Conservation (phyloP, 2,113 vertebrate species). For the Nipponia nippon region DNA sequence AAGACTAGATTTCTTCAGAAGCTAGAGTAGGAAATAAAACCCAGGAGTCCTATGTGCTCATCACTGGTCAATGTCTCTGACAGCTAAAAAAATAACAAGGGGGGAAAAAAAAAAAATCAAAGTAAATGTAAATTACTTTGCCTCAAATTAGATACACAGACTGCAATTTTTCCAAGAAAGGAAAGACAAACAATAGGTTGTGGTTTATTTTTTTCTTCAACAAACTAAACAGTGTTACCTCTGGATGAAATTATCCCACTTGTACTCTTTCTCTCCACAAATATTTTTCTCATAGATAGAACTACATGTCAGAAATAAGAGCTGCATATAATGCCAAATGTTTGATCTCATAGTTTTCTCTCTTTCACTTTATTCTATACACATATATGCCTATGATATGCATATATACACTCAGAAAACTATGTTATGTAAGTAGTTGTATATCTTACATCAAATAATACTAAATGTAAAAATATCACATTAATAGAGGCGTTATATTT, state of each 20-base stretch:
- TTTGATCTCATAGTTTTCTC: neutral
- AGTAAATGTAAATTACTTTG: neutral
- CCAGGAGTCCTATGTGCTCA: neutral
- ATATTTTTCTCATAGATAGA: neutral
- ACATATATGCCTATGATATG: neutral
- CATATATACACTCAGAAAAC: neutral
- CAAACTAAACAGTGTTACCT: neutral
- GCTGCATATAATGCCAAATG: neutral
- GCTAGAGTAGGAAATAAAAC: neutral
- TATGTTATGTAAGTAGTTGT: fast-evolving
- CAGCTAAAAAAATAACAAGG: neutral
- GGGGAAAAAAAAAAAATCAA: too few relatives aligned
- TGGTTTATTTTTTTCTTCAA: too few relatives aligned
- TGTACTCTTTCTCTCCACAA: neutral
- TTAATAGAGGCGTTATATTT: neutral
- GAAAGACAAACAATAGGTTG: neutral
- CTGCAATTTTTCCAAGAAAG: neutral
- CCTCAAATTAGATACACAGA: neutral
- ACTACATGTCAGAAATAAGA: neutral
- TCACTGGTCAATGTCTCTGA: neutral
- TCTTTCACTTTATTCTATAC: neutral
- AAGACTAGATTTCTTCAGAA: neutral
- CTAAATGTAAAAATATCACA: neutral
- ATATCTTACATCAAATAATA: neutral
- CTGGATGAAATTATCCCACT: neutral